A percentile compares a stretch with the other conserved stretches of the same genome.
Evolutionary conservation across 2,797 vertebrate genomes (phyloP).

Genomic region (Macropodus opercularis): DNA sequence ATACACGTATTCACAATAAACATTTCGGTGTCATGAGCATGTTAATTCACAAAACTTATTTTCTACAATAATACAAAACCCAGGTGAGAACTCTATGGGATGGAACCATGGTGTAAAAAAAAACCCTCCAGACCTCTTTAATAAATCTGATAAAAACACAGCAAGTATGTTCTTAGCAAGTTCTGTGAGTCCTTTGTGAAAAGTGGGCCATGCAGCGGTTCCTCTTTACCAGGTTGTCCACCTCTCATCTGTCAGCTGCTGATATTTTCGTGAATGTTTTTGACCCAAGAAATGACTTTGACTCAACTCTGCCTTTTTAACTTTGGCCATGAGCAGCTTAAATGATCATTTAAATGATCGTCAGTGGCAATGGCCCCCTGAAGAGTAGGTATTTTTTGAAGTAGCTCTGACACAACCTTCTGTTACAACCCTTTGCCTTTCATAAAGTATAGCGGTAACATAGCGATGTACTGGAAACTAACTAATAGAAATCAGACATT

Average conservation of each 20-base stretch:
- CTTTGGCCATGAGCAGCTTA: constrained; percentile 20
- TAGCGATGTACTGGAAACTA: too few relatives aligned
- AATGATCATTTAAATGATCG: neutral
- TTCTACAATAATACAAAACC: too few relatives aligned
- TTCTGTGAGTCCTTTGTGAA: constrained; percentile 8
- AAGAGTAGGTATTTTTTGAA: constrained; percentile 9
- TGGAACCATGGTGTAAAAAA: too few relatives aligned
- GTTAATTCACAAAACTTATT: too few relatives aligned
- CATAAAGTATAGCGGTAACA: too few relatives aligned
- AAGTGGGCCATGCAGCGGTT: constrained; percentile 19
- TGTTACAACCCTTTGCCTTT: neutral
- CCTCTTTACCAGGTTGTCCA: constrained; percentile 21
- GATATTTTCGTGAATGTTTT: constrained; percentile 49
- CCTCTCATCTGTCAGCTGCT: constrained; percentile 18
- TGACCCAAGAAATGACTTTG: constrained; percentile 57
- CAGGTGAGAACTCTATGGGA: too few relatives aligned
- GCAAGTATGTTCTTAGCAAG: too few relatives aligned
- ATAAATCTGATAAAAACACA: too few relatives aligned
- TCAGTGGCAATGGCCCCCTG: constrained; percentile 26
- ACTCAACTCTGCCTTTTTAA: constrained; percentile 21
- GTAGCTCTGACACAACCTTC: constrained; percentile 8
- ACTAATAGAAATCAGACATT: too few relatives aligned
- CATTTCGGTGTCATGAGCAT: too few relatives aligned
- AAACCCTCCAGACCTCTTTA: too few relatives aligned
- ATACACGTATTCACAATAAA: too few relatives aligned